Evolutionary conservation across 2,113 vertebrate genomes (phyloP).

Genomic region (Mobula hypostoma): DNA sequence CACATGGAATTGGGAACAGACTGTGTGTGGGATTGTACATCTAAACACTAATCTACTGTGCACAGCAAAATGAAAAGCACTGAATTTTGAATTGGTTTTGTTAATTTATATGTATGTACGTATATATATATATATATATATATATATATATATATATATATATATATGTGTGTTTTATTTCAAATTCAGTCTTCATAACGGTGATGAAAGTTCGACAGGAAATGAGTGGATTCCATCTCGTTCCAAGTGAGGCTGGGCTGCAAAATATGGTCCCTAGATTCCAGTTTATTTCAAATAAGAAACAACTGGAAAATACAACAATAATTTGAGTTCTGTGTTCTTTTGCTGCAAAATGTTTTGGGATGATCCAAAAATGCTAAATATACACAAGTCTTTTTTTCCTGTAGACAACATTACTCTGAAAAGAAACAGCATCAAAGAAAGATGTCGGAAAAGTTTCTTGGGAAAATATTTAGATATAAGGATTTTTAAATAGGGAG

Average conservation of each 20-base stretch:
- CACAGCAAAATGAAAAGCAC: not conserved
- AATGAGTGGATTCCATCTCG: not conserved
- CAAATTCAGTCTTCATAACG: not conserved
- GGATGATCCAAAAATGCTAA: not conserved
- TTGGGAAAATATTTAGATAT: too few species aligned
- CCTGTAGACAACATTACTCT: too few species aligned
- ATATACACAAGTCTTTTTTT: too few species aligned
- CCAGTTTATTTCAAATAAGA: too few species aligned
- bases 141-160: not conserved
- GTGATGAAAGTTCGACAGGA: not conserved
- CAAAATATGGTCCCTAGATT: not conserved
- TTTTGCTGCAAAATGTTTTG: not conserved
- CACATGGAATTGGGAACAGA: not conserved
- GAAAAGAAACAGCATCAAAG: too few species aligned
- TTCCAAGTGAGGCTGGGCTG: not conserved
- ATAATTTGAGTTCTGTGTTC: too few species aligned
- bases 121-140: not conserved
- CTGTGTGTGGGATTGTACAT: too few species aligned
- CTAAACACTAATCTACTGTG: not conserved
- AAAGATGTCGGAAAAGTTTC: too few species aligned
- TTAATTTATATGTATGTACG: not conserved
- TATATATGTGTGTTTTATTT: not conserved
- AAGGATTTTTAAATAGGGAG: too few species aligned
- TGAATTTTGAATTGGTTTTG: not conserved
- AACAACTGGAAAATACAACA: too few species aligned